These are phyloP conservation scores for Zoanthus solanderi DNA, from an alignment of 92 coral and sea anemone genomes.

Conservation along the genomic window DNA sequence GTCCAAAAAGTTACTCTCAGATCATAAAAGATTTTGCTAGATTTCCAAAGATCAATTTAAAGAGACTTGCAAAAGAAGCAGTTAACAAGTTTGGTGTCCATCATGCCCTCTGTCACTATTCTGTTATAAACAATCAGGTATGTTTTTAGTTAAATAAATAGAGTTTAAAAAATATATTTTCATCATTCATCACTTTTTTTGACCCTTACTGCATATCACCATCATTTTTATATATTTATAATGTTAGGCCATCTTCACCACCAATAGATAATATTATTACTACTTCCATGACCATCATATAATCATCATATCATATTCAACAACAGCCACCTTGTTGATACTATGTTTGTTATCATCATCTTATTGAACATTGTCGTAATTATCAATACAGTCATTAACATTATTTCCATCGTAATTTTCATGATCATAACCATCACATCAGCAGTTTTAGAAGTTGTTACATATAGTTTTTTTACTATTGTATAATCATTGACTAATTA, in stretches of 20 bases:
- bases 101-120: slow-evolving; percentile 93
- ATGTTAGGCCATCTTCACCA: no score
- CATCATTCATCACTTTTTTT: background rate
- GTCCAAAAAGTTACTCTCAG: slow-evolving; percentile 80
- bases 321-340: no score
- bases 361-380: no score
- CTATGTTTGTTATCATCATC: no score
- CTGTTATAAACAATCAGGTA: slow-evolving; percentile 93
- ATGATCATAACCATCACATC: background rate
- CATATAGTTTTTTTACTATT: no score
- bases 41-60: slow-evolving; percentile 76
- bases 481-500: no score
- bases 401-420: background rate
- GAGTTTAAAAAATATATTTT: background rate
- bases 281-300: no score
- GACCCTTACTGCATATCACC: background rate
- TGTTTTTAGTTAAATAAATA: background rate
- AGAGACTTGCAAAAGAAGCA: slow-evolving; percentile 82
- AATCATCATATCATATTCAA: no score
- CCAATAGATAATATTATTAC: no score
- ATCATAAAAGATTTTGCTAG: slow-evolving; percentile 80
- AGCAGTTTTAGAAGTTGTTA: no score
- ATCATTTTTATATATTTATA: background rate
- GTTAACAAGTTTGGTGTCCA: slow-evolving; percentile 91
- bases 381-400: background rate